A percentile compares a stretch with the other conserved stretches of the same genome.
These are phyloP conservation scores for Drosophila crucigera DNA, from an alignment of 2,888 invertebrate genomes.

Conservation along the genomic window DNA sequence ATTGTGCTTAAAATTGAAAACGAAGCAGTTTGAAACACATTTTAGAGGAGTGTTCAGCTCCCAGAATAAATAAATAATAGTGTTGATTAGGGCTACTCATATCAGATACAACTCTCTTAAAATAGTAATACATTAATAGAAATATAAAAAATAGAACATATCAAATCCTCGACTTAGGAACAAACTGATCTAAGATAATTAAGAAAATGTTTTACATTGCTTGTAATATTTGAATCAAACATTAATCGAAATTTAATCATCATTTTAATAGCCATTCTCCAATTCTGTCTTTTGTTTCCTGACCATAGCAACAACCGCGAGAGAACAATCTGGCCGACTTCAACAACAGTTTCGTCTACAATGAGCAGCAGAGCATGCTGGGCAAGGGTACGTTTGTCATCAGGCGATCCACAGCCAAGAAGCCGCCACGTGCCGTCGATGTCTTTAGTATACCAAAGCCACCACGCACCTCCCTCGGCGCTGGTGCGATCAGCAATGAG, in stretches of 20 bases:
- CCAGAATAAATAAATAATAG: not conserved
- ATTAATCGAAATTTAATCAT: not conserved
- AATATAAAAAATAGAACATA: not conserved
- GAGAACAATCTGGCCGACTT: constrained; percentile 55
- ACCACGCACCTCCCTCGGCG: constrained; percentile 53
- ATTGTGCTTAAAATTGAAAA: not conserved
- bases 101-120: not conserved
- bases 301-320: constrained; percentile 32
- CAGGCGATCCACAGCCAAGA: constrained; percentile 84
- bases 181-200: not conserved
- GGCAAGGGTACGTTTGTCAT: constrained; percentile 92
- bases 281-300: not conserved
- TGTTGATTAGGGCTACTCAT: not conserved
- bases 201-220: not conserved
- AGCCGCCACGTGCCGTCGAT: constrained; percentile 75
- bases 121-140: not conserved
- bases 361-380: constrained; percentile 85
- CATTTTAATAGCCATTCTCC: not conserved
- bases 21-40: not conserved
- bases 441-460: constrained; percentile 74
- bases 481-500: constrained; percentile 70
- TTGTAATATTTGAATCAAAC: not conserved
- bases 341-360: constrained; percentile 65
- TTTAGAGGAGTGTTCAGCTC: not conserved
- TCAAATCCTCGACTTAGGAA: too few relatives aligned